A percentile compares a stretch with the other conserved stretches of the same genome.
phyloP scores from a whole-genome alignment of 2,888 invertebrate species.

The Lasioglossum leucozonium region DNA sequence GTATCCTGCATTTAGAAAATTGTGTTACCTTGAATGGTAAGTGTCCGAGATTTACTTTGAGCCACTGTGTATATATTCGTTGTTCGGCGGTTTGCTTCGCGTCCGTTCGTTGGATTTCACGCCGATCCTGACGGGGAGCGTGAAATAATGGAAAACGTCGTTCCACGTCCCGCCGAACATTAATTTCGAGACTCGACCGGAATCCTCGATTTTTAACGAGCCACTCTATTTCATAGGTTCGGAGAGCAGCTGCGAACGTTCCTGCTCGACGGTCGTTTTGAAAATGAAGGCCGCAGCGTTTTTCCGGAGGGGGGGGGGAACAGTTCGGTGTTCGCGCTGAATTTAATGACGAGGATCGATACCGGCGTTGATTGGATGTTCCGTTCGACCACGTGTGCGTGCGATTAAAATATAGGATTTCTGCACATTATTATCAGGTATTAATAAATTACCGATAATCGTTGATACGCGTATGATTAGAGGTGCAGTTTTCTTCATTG shows the following conservation, averaged over 20 bases:
- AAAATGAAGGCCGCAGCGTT: constrained; percentile 28
- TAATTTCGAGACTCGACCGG: constrained; percentile 27
- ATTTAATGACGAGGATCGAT: constrained; percentile 13
- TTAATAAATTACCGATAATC: not conserved
- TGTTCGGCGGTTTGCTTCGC: not conserved
- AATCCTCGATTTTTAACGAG: constrained; percentile 50
- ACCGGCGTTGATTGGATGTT: not conserved
- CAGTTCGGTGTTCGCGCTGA: not conserved
- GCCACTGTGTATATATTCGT: not conserved
- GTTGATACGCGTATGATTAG: not conserved
- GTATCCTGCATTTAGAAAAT: too few species aligned
- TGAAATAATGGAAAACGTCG: constrained; percentile 28
- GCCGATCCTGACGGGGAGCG: not conserved
- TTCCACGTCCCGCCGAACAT: not conserved
- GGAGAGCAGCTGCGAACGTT: constrained; percentile 33
- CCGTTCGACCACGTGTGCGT: not conserved
- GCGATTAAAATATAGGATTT: not conserved
- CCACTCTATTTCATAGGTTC: constrained; percentile 32
- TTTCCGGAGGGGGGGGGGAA: not conserved
- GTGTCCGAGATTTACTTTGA: too few species aligned
- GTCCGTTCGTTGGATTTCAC: not conserved
- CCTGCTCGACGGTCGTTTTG: constrained; percentile 21
- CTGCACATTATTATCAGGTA: not conserved
- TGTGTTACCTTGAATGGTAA: too few species aligned
- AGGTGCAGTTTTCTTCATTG: too few species aligned